Evolutionary conservation across 2,113 vertebrate species (phyloP).

Genomic region (Corvus cornix): DNA sequence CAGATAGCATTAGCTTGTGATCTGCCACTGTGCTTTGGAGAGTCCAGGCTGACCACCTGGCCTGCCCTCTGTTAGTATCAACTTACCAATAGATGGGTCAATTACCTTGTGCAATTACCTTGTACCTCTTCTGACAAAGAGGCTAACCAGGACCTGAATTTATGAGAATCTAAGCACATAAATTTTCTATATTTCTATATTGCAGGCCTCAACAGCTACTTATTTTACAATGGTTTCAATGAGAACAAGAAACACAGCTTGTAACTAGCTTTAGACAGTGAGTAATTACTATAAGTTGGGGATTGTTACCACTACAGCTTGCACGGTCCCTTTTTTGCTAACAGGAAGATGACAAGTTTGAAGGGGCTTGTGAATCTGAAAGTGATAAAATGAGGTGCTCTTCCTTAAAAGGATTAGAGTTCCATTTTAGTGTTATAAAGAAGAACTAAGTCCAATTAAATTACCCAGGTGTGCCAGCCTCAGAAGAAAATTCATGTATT

Average conservation of each 20-base stretch:
- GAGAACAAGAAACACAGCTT: neutral
- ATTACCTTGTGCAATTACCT: neutral
- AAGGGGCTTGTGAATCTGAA: neutral
- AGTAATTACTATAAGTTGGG: neutral
- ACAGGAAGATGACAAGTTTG: neutral
- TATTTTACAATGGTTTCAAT: fast-evolving
- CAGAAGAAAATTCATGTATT: neutral
- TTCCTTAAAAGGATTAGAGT: neutral
- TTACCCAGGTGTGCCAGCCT: neutral
- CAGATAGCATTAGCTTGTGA: neutral
- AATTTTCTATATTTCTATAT: neutral
- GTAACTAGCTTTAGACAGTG: neutral
- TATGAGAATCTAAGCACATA: neutral
- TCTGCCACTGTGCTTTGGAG: neutral
- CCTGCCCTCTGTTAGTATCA: neutral
- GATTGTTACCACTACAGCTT: neutral
- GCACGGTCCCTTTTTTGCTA: neutral
- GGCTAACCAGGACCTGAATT: neutral
- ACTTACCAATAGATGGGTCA: neutral
- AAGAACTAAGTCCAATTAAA: neutral
- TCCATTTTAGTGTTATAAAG: neutral
- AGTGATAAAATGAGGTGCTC: neutral
- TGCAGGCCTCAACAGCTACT: neutral
- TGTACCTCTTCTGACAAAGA: neutral
- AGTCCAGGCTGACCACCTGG: neutral